Conservation (phyloP, 1,140 invertebrate species). For the Ceratina australensis region DNA sequence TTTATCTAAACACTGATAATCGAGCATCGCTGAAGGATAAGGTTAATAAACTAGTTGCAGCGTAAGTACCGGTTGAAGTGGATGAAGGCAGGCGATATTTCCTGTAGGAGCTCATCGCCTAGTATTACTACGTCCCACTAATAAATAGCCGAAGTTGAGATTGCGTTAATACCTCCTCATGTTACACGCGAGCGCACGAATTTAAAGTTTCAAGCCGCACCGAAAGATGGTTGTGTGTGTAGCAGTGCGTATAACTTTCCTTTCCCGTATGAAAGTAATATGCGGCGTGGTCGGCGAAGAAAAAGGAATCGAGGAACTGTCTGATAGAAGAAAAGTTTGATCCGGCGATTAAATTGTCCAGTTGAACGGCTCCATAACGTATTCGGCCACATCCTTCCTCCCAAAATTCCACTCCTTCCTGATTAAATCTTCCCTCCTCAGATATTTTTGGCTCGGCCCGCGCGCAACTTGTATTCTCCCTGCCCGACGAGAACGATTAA, state of each 20-base stretch:
- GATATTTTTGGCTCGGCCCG: too few relatives aligned
- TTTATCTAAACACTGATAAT: conserved; percentile 1
- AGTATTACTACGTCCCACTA: conserved; percentile 31
- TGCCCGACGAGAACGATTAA: too few relatives aligned
- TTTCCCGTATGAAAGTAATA: not conserved
- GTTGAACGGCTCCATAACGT: too few relatives aligned
- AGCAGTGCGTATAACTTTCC: conserved; percentile 16
- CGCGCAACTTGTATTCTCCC: too few relatives aligned
- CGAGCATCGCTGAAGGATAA: not conserved
- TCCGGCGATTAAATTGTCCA: too few relatives aligned
- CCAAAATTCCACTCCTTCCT: too few relatives aligned
- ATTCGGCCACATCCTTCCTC: too few relatives aligned
- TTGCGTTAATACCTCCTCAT: conserved; percentile 41
- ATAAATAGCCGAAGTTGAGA: conserved; percentile 45
- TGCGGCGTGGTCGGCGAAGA: too few relatives aligned
- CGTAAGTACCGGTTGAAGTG: conserved; percentile 30
- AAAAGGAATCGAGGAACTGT: not conserved
- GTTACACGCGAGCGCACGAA: conserved; percentile 25
- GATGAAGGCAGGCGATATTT: conserved; percentile 23
- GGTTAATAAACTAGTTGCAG: conserved; percentile 33
- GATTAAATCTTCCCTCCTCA: too few relatives aligned
- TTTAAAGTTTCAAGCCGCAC: conserved; percentile 27
- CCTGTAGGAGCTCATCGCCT: conserved; percentile 36
- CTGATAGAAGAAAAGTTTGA: too few relatives aligned
- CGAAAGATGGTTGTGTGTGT: not conserved